These are phyloP conservation scores for Drosophila sordidula DNA, from an alignment of 2,888 invertebrate genomes.

Conservation along the genomic window DNA sequence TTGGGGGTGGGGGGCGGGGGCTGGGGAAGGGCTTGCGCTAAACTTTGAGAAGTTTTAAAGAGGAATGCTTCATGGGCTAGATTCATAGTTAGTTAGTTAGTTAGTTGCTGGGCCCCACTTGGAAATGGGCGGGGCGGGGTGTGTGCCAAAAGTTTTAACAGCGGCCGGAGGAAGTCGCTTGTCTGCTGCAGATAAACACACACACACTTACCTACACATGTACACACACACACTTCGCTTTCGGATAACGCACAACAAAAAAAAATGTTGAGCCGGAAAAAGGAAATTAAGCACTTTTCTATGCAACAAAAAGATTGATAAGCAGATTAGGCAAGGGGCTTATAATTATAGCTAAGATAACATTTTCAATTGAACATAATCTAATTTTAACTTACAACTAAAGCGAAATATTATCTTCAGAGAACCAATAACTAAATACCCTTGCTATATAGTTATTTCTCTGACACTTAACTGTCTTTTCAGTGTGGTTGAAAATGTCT, in stretches of 20 bases:
- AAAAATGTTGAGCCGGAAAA: background rate
- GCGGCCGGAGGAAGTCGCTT: background rate
- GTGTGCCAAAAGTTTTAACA: slow-evolving; percentile 23
- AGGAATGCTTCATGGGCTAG: slow-evolving; percentile 78
- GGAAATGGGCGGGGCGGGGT: background rate
- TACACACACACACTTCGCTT: background rate
- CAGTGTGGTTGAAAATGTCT: no score
- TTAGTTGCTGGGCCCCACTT: slow-evolving; percentile 33
- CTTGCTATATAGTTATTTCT: no score
- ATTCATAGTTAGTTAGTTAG: slow-evolving; percentile 75
- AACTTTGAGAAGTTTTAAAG: slow-evolving; percentile 73
- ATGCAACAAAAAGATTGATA: background rate
- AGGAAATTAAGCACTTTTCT: background rate
- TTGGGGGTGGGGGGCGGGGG: background rate
- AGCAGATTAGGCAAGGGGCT: background rate
- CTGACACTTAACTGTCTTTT: no score
- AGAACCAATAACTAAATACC: no score
- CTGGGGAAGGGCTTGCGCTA: slow-evolving; percentile 34
- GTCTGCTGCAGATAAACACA: slow-evolving; percentile 15
- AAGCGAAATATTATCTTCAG: no score
- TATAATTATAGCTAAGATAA: no score
- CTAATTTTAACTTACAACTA: no score
- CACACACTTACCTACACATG: background rate
- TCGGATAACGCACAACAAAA: background rate
- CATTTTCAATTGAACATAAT: no score